A percentile compares a stretch with the other conserved stretches of the same genome.
phyloP scores from a whole-genome alignment of 2,797 vertebrate species.

The Onychomys arenicola region DNA sequence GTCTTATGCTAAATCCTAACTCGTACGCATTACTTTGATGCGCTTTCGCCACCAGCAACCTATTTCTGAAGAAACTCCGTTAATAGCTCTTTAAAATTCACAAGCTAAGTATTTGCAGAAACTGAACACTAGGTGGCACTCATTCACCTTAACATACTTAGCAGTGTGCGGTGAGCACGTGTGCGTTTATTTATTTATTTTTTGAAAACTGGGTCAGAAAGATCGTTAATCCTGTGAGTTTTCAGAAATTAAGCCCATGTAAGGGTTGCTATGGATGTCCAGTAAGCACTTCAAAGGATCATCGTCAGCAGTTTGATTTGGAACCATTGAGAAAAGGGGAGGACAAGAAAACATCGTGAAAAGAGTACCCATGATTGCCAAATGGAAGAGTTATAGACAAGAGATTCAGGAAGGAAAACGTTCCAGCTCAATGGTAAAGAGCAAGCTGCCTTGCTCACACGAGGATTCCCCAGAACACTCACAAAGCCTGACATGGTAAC shows the following conservation, averaged over 20 bases:
- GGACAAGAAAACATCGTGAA: slow-evolving; percentile 51
- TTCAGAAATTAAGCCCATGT: slow-evolving; percentile 69
- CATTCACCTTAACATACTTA: slow-evolving; percentile 21
- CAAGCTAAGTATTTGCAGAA: slow-evolving; percentile 36
- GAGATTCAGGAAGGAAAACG: slow-evolving; percentile 80
- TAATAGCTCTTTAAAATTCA: slow-evolving; percentile 29
- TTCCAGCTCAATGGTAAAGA: background rate
- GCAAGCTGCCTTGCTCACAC: background rate
- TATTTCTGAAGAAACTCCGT: slow-evolving; percentile 8
- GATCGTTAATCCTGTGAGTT: background rate
- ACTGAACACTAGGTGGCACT: slow-evolving; percentile 75
- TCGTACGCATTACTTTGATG: slow-evolving; percentile 70
- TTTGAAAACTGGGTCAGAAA: background rate
- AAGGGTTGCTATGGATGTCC: slow-evolving; percentile 67
- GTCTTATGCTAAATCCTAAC: slow-evolving; percentile 85
- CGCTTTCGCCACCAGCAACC: slow-evolving; percentile 55
- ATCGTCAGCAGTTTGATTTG: slow-evolving; percentile 65
- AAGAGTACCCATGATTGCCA: slow-evolving; percentile 72
- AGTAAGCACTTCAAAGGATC: slow-evolving; percentile 74
- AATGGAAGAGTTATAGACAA: slow-evolving; percentile 75
- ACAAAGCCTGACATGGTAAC: background rate
- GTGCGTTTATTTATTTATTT: background rate
- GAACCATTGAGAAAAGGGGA: background rate
- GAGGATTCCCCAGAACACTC: background rate
- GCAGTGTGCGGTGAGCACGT: background rate